phyloP scores from a whole-genome alignment of 2,797 vertebrate species.

The Notolepis coatsorum region DNA sequence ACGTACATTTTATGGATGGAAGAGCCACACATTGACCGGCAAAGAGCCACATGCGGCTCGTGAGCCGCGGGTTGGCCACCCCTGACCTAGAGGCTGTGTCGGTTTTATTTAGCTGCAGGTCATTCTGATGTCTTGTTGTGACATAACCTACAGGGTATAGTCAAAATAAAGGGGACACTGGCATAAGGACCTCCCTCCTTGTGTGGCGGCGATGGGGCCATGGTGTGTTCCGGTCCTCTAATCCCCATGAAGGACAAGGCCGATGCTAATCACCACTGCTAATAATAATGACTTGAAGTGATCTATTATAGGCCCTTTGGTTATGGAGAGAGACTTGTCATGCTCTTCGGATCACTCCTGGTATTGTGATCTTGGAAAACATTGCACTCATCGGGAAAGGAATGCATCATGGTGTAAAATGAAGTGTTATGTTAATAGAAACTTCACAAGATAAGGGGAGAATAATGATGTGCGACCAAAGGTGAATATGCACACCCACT shows the following conservation, averaged over 20 bases:
- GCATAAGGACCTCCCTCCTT: background rate
- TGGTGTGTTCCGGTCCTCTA: conserved; percentile 1
- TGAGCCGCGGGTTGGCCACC: no score
- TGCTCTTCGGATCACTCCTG: conserved; percentile 42
- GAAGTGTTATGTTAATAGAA: no score
- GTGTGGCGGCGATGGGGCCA: conserved; percentile 17
- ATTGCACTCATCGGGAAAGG: conserved; percentile 13
- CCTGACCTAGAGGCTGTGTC: conserved; percentile 12
- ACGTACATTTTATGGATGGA: no score
- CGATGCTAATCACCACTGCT: conserved; percentile 42
- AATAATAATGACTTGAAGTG: conserved; percentile 30
- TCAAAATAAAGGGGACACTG: conserved; percentile 24
- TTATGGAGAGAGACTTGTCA: conserved; percentile 41
- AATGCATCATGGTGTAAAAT: no score
- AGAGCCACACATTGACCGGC: no score
- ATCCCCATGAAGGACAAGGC: conserved; percentile 38
- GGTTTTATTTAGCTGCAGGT: conserved; percentile 48
- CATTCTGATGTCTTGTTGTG: conserved; percentile 43
- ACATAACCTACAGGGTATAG: conserved; percentile 21
- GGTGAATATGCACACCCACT: no score
- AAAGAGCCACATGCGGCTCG: no score
- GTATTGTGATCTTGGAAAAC: conserved; percentile 40
- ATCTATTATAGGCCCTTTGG: conserved; percentile 31
- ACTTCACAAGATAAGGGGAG: no score
- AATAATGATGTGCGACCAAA: no score